A percentile compares a stretch with the other conserved stretches of the same genome.
phyloP scores from a whole-genome alignment of 2,113 vertebrate species.

The Oncorhynchus gorbuscha region DNA sequence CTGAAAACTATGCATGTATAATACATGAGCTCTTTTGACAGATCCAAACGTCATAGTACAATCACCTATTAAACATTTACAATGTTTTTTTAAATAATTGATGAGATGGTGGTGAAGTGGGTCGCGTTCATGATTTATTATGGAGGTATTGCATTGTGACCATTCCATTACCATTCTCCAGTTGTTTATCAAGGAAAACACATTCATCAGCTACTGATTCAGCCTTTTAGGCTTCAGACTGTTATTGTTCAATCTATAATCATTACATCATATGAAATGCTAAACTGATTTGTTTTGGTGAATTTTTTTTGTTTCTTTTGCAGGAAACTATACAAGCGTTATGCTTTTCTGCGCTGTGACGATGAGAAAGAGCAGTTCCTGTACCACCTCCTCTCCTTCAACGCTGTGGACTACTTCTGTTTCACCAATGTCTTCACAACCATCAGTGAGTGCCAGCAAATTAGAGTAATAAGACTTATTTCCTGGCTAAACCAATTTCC shows the following conservation, averaged over 20 bases:
- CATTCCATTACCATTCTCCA: constrained; percentile 19
- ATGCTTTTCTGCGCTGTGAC: constrained; percentile 95
- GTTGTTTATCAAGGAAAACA: constrained; percentile 6
- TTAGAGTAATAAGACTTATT: no score
- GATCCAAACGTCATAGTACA: constrained; percentile 45
- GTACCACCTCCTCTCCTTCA: constrained; percentile 97
- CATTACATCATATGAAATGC: no score
- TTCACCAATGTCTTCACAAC: constrained; percentile 99
- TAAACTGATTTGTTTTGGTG: neutral
- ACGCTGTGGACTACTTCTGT: constrained; percentile 98
- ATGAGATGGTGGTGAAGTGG: constrained; percentile 63
- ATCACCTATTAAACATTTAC: constrained; percentile 67
- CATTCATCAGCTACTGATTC: neutral
- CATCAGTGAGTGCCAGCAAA: constrained; percentile 81
- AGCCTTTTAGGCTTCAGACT: neutral
- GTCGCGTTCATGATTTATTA: constrained; percentile 46
- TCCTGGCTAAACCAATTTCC: no score
- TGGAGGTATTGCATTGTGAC: constrained; percentile 41
- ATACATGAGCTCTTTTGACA: constrained; percentile 55
- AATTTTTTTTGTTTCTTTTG: constrained; percentile 19
- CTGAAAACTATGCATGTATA: constrained; percentile 50
- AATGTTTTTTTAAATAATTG: constrained; percentile 62
- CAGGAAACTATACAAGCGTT: constrained; percentile 97
- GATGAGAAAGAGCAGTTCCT: constrained; percentile 99
- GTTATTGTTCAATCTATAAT: no score